phyloP scores from a whole-genome alignment of 2,888 invertebrate genomes.

The Andrena haemorrhoa region DNA sequence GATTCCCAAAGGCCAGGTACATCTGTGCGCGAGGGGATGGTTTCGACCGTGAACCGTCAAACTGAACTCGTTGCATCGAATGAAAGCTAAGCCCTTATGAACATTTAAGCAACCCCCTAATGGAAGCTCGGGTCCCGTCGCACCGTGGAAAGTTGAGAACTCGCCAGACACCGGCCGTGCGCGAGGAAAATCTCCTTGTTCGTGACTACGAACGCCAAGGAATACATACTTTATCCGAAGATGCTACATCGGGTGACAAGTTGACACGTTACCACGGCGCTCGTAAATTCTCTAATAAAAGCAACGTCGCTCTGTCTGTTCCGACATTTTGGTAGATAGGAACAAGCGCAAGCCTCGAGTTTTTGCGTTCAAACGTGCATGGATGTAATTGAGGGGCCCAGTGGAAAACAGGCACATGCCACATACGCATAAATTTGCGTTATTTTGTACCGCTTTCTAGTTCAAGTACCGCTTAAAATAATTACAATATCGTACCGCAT shows the following conservation, averaged over 20 bases:
- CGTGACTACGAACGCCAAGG: slow-evolving; percentile 13
- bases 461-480: no score
- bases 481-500: no score
- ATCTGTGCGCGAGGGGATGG: background rate
- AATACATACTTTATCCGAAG: slow-evolving; percentile 24
- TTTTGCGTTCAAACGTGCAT: background rate
- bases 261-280: background rate
- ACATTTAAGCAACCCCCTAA: slow-evolving; percentile 74
- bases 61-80: slow-evolving; percentile 53
- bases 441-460: no score
- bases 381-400: background rate
- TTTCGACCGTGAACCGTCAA: slow-evolving; percentile 41
- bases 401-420: no score
- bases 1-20: slow-evolving; percentile 1
- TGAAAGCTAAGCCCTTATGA: slow-evolving; percentile 69
- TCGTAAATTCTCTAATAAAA: slow-evolving; percentile 8
- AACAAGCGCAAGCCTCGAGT: background rate
- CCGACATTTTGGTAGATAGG: background rate
- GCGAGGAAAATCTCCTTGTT: slow-evolving; percentile 27
- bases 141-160: slow-evolving; percentile 68
- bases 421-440: no score
- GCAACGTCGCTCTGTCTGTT: background rate
- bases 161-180: slow-evolving; percentile 55
- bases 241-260: background rate
- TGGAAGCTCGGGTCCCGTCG: slow-evolving; percentile 69